Conservation (phyloP, 2,113 vertebrate genomes). For the Ancistrus triradiatus region DNA sequence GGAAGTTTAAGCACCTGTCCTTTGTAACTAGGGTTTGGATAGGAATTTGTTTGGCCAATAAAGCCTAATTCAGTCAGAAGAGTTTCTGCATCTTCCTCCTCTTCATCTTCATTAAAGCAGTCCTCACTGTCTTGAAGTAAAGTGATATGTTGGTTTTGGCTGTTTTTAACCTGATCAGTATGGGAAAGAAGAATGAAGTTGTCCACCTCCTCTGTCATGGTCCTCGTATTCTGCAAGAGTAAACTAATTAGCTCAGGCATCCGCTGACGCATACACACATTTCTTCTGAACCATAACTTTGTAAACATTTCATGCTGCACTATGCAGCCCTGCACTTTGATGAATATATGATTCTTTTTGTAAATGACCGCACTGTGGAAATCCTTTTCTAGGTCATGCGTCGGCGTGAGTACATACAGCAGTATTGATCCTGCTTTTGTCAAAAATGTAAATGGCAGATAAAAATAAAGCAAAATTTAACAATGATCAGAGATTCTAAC, state of each 20-base stretch:
- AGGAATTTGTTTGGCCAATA: neutral
- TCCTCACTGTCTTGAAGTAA: constrained; percentile 20
- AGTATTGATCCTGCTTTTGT: neutral
- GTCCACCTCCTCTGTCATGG: constrained; percentile 33
- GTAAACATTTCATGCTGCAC: neutral
- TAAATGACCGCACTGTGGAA: constrained; percentile 16
- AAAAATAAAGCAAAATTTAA: neutral
- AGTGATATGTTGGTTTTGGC: constrained; percentile 3
- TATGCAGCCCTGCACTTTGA: neutral
- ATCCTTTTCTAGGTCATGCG: constrained; percentile 5
- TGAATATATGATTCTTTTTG: neutral
- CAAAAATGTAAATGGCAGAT: neutral
- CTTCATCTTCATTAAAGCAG: constrained; percentile 18
- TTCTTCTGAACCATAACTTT: neutral
- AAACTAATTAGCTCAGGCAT: neutral
- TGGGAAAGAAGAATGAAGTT: constrained; percentile 27
- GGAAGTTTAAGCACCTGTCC: constrained; percentile 25
- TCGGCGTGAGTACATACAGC: neutral
- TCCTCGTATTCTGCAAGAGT: constrained; percentile 12
- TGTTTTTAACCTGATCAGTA: constrained; percentile 10
- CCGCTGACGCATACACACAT: too few relatives aligned
- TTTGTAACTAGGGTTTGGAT: constrained; percentile 42
- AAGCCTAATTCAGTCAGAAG: constrained; percentile 5
- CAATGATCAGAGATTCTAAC: constrained; percentile 12
- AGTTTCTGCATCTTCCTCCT: neutral